phyloP scores from a whole-genome alignment of 1,140 invertebrate species.

The Pseudobourletiella spinata region DNA sequence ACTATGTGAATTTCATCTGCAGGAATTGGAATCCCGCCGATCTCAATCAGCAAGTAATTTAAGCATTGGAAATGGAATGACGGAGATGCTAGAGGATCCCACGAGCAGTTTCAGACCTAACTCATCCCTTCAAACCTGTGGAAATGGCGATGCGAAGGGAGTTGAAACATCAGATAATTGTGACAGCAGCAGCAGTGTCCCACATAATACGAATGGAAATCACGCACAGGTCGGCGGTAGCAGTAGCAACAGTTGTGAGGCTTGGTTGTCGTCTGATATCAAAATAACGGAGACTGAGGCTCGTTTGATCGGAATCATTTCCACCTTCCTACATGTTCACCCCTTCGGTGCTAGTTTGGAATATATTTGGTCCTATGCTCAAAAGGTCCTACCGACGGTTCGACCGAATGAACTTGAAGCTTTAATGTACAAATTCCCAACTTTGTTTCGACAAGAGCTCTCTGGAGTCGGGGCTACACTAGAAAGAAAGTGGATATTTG shows the following conservation, averaged over 20 bases:
- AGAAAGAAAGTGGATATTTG: slow-evolving; percentile 67
- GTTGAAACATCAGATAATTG: slow-evolving; percentile 10
- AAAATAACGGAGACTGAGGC: slow-evolving; percentile 43
- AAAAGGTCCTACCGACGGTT: slow-evolving; percentile 58
- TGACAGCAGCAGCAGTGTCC: slow-evolving; percentile 23
- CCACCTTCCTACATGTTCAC: slow-evolving; percentile 76
- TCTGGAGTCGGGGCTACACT: slow-evolving; percentile 65
- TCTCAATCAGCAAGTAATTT: neutral
- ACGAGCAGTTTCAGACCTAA: neutral
- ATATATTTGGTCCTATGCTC: slow-evolving; percentile 74
- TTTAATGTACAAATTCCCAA: slow-evolving; percentile 61
- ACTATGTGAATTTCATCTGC: neutral
- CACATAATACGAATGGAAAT: neutral
- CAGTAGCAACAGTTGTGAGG: neutral
- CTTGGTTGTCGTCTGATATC: neutral
- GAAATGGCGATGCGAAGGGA: neutral
- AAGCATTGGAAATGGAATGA: neutral
- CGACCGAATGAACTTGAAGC: slow-evolving; percentile 62
- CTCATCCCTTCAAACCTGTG: neutral
- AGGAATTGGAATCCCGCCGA: slow-evolving; percentile 1
- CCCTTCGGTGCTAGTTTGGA: slow-evolving; percentile 75
- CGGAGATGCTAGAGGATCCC: neutral
- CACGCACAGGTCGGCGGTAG: neutral
- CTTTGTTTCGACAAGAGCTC: slow-evolving; percentile 64
- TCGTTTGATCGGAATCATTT: slow-evolving; percentile 51